These are phyloP conservation scores for Diglossa cyanea DNA, from an alignment of 2,797 vertebrate species.

Conservation along the genomic window DNA sequence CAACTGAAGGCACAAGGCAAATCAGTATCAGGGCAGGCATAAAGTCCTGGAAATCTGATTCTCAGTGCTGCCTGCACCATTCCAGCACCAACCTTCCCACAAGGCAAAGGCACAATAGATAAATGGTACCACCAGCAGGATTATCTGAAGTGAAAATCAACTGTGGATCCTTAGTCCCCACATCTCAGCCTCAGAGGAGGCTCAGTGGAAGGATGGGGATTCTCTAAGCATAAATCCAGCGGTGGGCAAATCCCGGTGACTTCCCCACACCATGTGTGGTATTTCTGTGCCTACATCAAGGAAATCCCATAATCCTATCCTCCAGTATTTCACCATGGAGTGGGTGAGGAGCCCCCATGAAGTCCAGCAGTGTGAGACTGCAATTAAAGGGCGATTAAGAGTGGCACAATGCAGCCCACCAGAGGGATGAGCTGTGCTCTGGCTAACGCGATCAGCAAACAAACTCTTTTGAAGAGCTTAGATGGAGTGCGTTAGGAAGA, in stretches of 20 bases:
- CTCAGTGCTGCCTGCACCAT: background rate
- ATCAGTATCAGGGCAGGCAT: background rate
- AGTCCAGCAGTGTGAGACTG: background rate
- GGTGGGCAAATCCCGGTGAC: background rate
- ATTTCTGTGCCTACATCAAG: background rate
- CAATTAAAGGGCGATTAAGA: conserved; percentile 25
- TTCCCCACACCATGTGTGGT: background rate
- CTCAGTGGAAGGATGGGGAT: background rate
- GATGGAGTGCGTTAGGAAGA: background rate
- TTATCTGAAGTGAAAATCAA: background rate
- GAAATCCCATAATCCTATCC: conserved; percentile 22
- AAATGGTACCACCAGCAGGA: background rate
- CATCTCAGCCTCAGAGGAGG: background rate
- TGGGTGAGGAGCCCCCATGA: background rate
- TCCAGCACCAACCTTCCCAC: background rate
- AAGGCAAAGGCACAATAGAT: background rate
- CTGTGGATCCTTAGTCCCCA: background rate
- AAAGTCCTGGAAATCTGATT: background rate
- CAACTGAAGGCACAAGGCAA: background rate
- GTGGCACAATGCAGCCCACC: background rate
- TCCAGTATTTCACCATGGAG: background rate
- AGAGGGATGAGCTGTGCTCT: background rate
- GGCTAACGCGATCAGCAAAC: background rate
- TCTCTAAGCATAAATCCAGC: background rate
- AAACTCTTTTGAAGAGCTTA: background rate